Evolutionary conservation across 2,113 vertebrate genomes (phyloP).

Genomic region (Panthera tigris): DNA sequence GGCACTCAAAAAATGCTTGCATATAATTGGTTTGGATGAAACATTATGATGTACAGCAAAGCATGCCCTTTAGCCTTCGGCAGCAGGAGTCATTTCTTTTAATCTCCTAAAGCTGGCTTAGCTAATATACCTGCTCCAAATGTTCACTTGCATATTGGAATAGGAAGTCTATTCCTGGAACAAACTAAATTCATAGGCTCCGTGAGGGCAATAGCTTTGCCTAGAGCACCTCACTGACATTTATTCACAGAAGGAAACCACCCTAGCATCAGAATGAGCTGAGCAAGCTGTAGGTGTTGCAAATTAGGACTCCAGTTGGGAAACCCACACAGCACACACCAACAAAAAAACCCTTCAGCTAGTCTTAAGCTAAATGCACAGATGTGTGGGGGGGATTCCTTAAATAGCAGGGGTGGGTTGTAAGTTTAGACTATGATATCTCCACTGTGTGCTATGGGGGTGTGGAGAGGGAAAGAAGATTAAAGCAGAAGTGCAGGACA

Average conservation of each 20-base stretch:
- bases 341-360: conserved; percentile 26
- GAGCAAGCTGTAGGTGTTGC: conserved; percentile 60
- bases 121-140: conserved; percentile 57
- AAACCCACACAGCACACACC: conserved; percentile 62
- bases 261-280: conserved; percentile 69
- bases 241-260: conserved; percentile 66
- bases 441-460: background rate
- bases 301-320: conserved; percentile 54
- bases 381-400: conserved; percentile 62
- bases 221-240: conserved; percentile 63
- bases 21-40: conserved; percentile 38
- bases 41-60: conserved; percentile 40
- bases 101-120: conserved; percentile 63
- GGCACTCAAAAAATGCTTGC: background rate
- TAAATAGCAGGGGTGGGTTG: conserved; percentile 54
- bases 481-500: background rate
- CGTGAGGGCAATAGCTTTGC: conserved; percentile 42
- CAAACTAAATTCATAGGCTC: conserved; percentile 61
- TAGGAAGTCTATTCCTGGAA: conserved; percentile 39
- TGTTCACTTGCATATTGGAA: conserved; percentile 44
- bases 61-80: conserved; percentile 14
- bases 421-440: conserved; percentile 70
- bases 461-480: background rate
- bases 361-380: conserved; percentile 59
- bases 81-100: conserved; percentile 37